These are phyloP conservation scores for Chelmon rostratus DNA, from an alignment of 2,797 vertebrate genomes.

Conservation along the genomic window DNA sequence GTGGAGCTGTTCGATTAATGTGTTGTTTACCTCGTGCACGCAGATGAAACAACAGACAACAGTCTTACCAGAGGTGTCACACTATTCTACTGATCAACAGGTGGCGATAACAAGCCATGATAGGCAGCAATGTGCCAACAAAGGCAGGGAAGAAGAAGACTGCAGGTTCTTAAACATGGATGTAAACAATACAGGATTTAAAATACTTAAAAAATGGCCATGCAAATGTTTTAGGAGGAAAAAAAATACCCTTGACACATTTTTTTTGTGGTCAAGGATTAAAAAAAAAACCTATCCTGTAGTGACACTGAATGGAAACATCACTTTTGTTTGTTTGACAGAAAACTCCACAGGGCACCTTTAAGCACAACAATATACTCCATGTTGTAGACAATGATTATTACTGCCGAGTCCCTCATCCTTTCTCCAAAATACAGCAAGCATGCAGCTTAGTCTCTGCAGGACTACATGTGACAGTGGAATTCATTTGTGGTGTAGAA, in stretches of 20 bases:
- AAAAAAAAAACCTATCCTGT: neutral
- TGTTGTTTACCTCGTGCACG: neutral
- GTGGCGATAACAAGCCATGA: too few relatives aligned
- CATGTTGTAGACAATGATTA: neutral
- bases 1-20: neutral
- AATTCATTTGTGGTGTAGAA: neutral
- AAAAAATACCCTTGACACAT: neutral
- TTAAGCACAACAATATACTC: neutral
- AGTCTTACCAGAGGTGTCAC: too few relatives aligned
- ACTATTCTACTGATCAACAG: neutral
- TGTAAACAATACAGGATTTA: neutral
- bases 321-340: neutral
- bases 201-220: neutral
- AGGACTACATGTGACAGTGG: neutral
- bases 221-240: neutral
- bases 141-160: neutral
- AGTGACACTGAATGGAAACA: neutral
- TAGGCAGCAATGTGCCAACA: neutral
- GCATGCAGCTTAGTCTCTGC: neutral
- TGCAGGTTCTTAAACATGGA: neutral
- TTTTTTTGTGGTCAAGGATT: neutral
- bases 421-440: neutral
- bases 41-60: too few relatives aligned
- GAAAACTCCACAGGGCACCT: neutral
- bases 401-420: neutral